Evolutionary conservation across 2,888 invertebrate genomes (phyloP), one percentile per base, ranked within the genome.

Genomic region (Rotaria socialis): DNA sequence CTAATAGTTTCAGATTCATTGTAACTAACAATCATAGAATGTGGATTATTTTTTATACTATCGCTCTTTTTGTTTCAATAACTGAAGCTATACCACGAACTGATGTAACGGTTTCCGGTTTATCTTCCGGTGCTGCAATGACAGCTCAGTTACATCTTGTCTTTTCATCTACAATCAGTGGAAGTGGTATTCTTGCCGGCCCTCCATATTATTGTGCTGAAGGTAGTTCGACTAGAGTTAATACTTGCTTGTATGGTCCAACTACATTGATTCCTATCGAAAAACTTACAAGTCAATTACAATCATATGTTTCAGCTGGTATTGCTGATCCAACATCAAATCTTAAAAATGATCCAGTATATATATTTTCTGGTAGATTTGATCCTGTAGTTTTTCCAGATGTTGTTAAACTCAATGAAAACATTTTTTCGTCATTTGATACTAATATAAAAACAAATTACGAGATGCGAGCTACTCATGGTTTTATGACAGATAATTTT

Each of bases 301-400:
- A 60, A 60, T 60, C 27, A 27, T 60, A 60, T 27, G 60, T 27
- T 7, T 60, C 60, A 27, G 60, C 60, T 60, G 60, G 60, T 60
- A 27, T 27, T 14, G 60, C n/a, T 86, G 86, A 86, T 56, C 35
- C 84, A 43, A 43, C 41, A 52, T 41, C 52, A 24, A 86, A 86
- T 75, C 43, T 86, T 22, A 84, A 41, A 67, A 86, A 86, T 85
- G 74, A 86, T n/a, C 16, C 74, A 47, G 85, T 85, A 55, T 86
- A 86, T 85, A 75, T 86, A n/a, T 86, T 85, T 75, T 67, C 85
- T 85, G 86, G 86, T 43, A 27, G 35, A n/a, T 58, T 55, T 85
- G 86, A 86, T 56, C n/a, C 75, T 10, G 75, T 85, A 14, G 55
- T 80, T 27, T 85, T 58, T 41, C 24, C 16, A 85, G 86, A 27